Evolutionary conservation across 2,113 vertebrate genomes (phyloP).

Genomic region (Gracilinanus agilis): DNA sequence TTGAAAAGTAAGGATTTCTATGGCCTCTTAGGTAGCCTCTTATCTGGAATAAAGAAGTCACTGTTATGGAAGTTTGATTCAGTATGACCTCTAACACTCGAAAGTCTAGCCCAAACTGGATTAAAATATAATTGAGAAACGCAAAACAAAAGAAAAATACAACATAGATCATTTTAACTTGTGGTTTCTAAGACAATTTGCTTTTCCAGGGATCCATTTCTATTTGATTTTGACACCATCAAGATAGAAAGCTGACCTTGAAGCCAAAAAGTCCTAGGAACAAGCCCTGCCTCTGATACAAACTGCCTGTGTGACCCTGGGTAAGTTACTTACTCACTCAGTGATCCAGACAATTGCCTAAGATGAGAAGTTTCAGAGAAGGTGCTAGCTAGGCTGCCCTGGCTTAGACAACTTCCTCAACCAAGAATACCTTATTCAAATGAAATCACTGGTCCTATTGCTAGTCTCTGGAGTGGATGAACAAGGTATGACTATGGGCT

Average conservation of each 20-base stretch:
- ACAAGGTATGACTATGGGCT: conserved; percentile 1
- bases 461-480: conserved; percentile 27
- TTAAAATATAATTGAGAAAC: neutral
- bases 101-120: neutral
- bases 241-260: neutral
- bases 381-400: neutral
- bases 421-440: neutral
- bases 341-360: neutral
- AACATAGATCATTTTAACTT: neutral
- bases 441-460: conserved; percentile 18
- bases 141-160: no score
- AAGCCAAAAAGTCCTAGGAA: neutral
- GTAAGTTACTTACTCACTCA: no score
- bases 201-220: neutral
- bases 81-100: neutral
- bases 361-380: neutral
- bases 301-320: no score
- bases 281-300: neutral
- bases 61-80: neutral
- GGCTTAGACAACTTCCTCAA: neutral
- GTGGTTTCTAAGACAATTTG: neutral
- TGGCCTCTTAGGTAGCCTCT: conserved; percentile 69
- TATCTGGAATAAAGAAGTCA: conserved; percentile 45
- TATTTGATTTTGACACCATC: neutral
- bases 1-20: no score